Base-by-base conservation (phyloP, 1,140 invertebrate species). In the Uloborus diversus region DNA sequence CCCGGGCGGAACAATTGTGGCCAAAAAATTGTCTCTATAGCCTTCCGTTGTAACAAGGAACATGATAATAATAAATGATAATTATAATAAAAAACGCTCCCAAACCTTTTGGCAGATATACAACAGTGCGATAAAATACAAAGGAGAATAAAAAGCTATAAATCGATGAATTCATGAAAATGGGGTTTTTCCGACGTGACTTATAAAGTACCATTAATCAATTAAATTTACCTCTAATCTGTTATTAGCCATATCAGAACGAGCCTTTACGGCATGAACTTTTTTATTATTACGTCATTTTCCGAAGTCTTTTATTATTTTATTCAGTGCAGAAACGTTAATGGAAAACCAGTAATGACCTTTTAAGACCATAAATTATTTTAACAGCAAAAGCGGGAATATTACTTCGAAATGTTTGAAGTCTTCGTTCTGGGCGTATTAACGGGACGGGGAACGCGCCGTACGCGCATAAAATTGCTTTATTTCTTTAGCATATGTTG, bases 341-440 rank as follows among this genome's bases (percentile, higher is more conserved):
- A 73, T 73, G 69, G 69, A 61, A 73, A 73, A 73, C 49, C 56
- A 59, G 69, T 73, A 73, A 73, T 73, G 53, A 73, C 57, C 53
- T 51, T 47, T 42, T 42, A 61, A 13, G 35, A 56, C 30, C 37
- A 59, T 73, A 73, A 73, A 73, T 73, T 73, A 73, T 73, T 73
- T 56, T 30, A 73, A 32, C 23, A 51, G 17, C 20, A 35, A 70
- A 57, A 51, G n/a, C n/a, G 23, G 30, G 51, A 37, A 57, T 37
- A 57, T 35, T 57, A 32, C 11, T 28, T n/a, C n/a, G n/a, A n/a
- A n/a, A n/a, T n/a, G n/a, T n/a, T n/a, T n/a, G n/a, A n/a, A n/a
- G n/a, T n/a, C n/a, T n/a, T n/a, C n/a, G n/a, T n/a, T n/a, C n/a
- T n/a, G n/a, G n/a, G n/a, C n/a, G n/a, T n/a, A n/a, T n/a, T n/a